Evolutionary conservation across 2,113 vertebrate genomes (phyloP).

Genomic region (Ictalurus furcatus): DNA sequence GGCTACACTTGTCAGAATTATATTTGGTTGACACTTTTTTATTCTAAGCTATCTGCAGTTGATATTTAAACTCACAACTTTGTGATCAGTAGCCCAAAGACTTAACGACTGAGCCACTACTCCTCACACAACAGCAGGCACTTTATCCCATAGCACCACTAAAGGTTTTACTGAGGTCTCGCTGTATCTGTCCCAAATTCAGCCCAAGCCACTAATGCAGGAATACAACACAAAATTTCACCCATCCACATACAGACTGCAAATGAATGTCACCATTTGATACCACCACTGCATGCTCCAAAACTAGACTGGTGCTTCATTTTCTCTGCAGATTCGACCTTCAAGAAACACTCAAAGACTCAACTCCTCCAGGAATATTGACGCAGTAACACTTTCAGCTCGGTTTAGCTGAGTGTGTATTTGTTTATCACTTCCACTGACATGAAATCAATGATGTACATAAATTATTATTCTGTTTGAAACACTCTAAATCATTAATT

Average conservation of each 20-base stretch:
- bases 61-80: not conserved
- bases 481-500: not conserved
- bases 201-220: not conserved
- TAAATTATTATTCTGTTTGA: not conserved
- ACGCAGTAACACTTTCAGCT: not conserved
- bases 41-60: not conserved
- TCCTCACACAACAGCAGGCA: not conserved
- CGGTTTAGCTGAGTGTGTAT: not conserved
- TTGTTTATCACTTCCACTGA: not conserved
- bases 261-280: not conserved
- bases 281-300: not conserved
- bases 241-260: not conserved
- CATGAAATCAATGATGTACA: not conserved
- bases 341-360: not conserved
- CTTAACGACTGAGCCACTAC: not conserved
- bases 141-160: not conserved
- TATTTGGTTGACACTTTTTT: not conserved
- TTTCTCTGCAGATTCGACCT: not conserved
- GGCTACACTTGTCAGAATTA: not conserved
- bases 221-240: not conserved
- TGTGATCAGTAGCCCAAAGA: not conserved
- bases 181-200: not conserved
- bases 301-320: not conserved
- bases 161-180: not conserved
- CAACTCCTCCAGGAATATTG: not conserved